Conservation (phyloP, 2,113 vertebrate species). For the Oryzias curvinotus region DNA sequence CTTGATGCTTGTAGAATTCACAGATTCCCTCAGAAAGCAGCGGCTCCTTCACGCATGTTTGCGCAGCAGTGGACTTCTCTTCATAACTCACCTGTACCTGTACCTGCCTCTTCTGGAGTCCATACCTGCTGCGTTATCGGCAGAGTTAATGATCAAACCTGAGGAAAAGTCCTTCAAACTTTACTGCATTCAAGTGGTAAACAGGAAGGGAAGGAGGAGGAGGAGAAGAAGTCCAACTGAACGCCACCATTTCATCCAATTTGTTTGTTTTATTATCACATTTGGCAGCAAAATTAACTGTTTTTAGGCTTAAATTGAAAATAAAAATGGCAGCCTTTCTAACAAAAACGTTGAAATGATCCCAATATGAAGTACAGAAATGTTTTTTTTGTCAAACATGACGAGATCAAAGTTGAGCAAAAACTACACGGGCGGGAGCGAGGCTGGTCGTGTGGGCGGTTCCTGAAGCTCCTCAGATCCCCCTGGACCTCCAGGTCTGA, state of each 20-base stretch:
- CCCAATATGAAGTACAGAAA: too few relatives aligned
- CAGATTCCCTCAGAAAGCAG: neutral
- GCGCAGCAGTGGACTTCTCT: neutral
- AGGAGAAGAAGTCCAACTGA: too few relatives aligned
- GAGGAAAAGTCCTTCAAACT: conserved; percentile 23
- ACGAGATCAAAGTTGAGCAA: conserved; percentile 30
- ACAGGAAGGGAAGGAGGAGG: too few relatives aligned
- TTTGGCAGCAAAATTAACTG: too few relatives aligned
- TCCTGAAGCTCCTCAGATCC: conserved; percentile 30
- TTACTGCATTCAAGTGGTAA: conserved; percentile 2
- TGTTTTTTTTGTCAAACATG: too few relatives aligned
- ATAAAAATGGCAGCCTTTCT: too few relatives aligned
- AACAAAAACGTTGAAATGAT: too few relatives aligned
- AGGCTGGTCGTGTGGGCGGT: neutral
- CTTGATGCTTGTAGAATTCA: neutral
- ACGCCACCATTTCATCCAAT: too few relatives aligned
- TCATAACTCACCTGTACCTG: neutral
- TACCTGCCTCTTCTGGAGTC: conserved; percentile 13
- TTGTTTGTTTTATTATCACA: too few relatives aligned
- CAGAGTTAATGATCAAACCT: conserved; percentile 59
- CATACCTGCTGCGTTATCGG: conserved; percentile 28
- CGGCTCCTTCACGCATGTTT: neutral
- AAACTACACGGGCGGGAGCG: neutral
- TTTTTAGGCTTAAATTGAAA: too few relatives aligned
- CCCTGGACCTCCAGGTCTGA: conserved; percentile 6